phyloP scores from a whole-genome alignment of 1,140 invertebrate species.

The Bombus vancouverensis region DNA sequence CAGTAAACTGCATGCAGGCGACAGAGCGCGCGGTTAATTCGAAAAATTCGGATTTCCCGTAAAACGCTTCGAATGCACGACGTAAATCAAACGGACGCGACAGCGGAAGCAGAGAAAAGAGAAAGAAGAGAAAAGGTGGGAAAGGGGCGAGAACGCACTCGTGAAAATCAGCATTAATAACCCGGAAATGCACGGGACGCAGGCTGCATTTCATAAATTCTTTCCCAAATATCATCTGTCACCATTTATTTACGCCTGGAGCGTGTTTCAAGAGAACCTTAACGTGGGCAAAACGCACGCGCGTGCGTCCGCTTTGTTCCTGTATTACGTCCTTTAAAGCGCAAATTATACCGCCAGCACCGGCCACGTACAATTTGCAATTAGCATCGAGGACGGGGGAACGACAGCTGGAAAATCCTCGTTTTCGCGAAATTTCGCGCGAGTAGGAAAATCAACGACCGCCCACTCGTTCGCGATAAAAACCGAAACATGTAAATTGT shows the following conservation, averaged over 20 bases:
- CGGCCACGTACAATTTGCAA: not conserved
- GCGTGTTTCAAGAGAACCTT: too few relatives aligned
- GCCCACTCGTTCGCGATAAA: not conserved
- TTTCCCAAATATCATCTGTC: not conserved
- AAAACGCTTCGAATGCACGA: not conserved
- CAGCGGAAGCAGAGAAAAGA: not conserved
- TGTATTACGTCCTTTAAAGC: not conserved
- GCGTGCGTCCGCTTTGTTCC: not conserved
- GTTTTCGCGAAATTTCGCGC: not conserved
- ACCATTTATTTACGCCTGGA: not conserved
- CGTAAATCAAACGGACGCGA: not conserved
- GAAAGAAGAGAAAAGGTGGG: not conserved
- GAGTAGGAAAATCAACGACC: not conserved
- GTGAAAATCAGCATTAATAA: not conserved
- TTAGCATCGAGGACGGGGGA: not conserved
- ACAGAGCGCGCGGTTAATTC: not conserved
- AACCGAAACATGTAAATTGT: not conserved
- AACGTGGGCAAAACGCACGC: not conserved
- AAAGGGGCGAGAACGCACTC: not conserved
- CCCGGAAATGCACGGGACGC: not conserved
- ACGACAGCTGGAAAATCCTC: not conserved
- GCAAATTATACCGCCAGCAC: not conserved
- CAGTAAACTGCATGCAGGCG: too few relatives aligned
- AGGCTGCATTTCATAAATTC: conserved; percentile 8
- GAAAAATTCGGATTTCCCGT: too few relatives aligned